A percentile compares a stretch with the other conserved stretches of the same genome.
Evolutionary conservation across 2,113 vertebrate genomes (phyloP).

Genomic region (Caranx ignobilis): DNA sequence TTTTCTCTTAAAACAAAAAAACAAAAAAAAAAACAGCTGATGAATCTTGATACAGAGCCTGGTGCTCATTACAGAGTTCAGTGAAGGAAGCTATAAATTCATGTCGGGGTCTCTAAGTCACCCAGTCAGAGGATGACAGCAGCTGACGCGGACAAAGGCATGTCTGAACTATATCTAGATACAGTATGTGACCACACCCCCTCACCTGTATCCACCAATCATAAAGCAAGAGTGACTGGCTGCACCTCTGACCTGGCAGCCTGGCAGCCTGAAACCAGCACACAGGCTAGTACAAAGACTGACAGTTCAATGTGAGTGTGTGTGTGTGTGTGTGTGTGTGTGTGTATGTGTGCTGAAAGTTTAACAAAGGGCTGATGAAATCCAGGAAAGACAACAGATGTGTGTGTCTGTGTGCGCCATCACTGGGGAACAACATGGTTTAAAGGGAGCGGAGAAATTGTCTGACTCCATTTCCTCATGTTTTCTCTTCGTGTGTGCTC

Average conservation of each 20-base stretch:
- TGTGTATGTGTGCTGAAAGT: background rate
- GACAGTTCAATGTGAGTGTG: conserved; percentile 1
- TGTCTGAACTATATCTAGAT: background rate
- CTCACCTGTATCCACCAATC: conserved; percentile 10
- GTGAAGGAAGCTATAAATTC: background rate
- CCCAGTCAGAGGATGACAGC: background rate
- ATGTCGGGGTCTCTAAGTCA: background rate
- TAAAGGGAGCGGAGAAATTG: background rate
- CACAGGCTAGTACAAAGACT: background rate
- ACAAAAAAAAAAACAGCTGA: background rate
- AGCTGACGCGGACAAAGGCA: conserved; percentile 2
- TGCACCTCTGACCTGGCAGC: background rate
- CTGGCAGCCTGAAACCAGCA: conserved; percentile 13
- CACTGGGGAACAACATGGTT: background rate
- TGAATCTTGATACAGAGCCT: background rate
- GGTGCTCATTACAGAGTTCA: background rate
- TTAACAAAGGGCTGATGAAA: conserved; percentile 9
- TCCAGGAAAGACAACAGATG: conserved; percentile 3
- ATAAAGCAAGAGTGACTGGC: background rate
- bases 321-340: conserved; percentile 1
- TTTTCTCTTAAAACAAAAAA: background rate
- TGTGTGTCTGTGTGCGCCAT: background rate
- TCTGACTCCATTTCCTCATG: background rate
- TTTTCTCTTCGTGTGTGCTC: background rate
- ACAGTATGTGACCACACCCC: background rate